Conservation (phyloP, 2,888 invertebrate species). For the Dasysyrphus tricinctus region DNA sequence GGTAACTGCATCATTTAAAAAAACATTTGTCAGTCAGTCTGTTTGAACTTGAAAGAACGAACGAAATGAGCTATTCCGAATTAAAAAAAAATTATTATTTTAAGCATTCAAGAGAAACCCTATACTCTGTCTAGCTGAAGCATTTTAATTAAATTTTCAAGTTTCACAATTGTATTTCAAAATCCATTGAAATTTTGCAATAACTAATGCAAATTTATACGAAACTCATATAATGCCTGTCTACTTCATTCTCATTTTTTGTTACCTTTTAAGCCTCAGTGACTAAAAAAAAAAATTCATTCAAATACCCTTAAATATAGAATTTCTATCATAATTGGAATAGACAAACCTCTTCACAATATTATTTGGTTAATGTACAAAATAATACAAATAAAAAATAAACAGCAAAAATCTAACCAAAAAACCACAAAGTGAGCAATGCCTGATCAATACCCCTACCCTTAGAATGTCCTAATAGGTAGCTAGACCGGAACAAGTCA, state of each 20-base stretch:
- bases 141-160: not conserved
- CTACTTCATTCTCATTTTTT: not conserved
- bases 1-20: too few species aligned
- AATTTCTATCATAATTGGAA: conserved; percentile 42
- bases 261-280: not conserved
- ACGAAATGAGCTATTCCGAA: too few species aligned
- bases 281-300: not conserved
- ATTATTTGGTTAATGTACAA: conserved; percentile 21
- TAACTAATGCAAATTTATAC: not conserved
- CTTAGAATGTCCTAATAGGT: not conserved
- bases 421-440: conserved; percentile 57
- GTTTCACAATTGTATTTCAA: not conserved
- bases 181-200: not conserved
- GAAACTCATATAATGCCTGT: not conserved
- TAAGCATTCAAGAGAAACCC: too few species aligned
- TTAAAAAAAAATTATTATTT: too few species aligned
- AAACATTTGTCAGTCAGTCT: too few species aligned
- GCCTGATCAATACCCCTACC: conserved; percentile 40
- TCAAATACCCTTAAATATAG: not conserved
- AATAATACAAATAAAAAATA: conserved; percentile 1
- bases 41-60: too few species aligned
- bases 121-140: not conserved
- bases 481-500: conserved; percentile 48
- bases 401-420: not conserved
- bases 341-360: conserved; percentile 16